Evolutionary conservation across 2,797 vertebrate species (phyloP).

Genomic region (Gambelia wislizenii): DNA sequence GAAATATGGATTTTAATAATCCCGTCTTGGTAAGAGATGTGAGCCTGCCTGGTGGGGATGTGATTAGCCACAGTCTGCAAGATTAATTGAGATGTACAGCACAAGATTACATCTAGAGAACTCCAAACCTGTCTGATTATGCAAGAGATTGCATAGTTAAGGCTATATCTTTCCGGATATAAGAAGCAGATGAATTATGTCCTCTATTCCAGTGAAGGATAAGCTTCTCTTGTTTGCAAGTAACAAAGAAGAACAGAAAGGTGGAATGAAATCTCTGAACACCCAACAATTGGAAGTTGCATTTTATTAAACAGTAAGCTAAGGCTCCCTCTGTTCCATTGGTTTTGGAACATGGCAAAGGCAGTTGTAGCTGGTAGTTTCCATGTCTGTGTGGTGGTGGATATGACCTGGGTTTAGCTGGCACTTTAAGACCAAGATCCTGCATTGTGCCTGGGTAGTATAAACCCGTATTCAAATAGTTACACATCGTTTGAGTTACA

Average conservation of each 20-base stretch:
- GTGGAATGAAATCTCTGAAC: slow-evolving; percentile 34
- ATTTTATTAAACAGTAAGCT: no score
- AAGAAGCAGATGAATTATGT: slow-evolving; percentile 86
- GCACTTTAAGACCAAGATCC: no score
- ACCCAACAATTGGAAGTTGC: neutral
- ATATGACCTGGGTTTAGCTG: no score
- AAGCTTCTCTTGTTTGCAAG: slow-evolving; percentile 52
- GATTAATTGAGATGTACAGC: slow-evolving; percentile 94
- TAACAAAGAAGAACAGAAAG: slow-evolving; percentile 43
- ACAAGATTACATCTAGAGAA: slow-evolving; percentile 86
- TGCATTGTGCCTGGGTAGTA: no score
- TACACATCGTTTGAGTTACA: no score
- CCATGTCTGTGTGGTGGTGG: no score
- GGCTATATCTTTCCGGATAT: slow-evolving; percentile 81
- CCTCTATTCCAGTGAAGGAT: slow-evolving; percentile 60
- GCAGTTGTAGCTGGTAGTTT: no score
- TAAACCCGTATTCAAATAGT: no score
- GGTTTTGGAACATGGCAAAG: no score
- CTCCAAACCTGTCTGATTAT: slow-evolving; percentile 84
- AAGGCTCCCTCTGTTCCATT: no score
- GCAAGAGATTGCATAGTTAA: slow-evolving; percentile 86
- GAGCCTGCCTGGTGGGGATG: slow-evolving; percentile 83
- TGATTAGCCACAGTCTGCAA: slow-evolving; percentile 90
- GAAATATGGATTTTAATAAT: slow-evolving; percentile 94
- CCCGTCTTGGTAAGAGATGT: slow-evolving; percentile 85